A percentile compares a stretch with the other conserved stretches of the same genome.
Evolutionary conservation across 2,797 vertebrate species (phyloP).

Genomic region (Poeciliopsis paucimaculata): DNA sequence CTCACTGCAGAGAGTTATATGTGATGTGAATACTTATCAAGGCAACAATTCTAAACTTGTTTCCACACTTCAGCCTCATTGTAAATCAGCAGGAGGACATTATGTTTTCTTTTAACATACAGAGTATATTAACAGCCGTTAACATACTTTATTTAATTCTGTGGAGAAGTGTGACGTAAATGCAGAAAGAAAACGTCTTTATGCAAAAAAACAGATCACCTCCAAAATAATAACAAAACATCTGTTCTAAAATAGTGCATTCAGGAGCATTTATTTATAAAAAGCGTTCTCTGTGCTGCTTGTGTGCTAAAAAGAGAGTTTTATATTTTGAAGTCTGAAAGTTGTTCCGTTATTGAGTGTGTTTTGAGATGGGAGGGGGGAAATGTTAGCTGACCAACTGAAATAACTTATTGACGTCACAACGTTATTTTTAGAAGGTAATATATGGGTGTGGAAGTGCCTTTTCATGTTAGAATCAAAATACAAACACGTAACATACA

Average conservation of each 20-base stretch:
- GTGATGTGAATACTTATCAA: constrained; percentile 82
- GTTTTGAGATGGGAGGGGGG: constrained; percentile 82
- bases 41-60: constrained; percentile 72
- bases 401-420: constrained; percentile 87
- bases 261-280: neutral
- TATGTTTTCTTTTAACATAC: constrained; percentile 30
- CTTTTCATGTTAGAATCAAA: constrained; percentile 89
- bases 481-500: constrained; percentile 73
- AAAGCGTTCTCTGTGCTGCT: neutral
- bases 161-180: constrained; percentile 1
- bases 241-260: neutral
- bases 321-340: constrained; percentile 74
- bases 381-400: constrained; percentile 85
- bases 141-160: neutral
- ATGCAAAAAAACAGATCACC: neutral
- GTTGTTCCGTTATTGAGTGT: constrained; percentile 83
- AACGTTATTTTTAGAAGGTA: constrained; percentile 90
- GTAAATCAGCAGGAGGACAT: constrained; percentile 35
- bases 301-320: constrained; percentile 68
- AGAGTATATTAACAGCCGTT: constrained; percentile 8
- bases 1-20: constrained; percentile 79
- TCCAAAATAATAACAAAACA: neutral
- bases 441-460: constrained; percentile 86
- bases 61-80: constrained; percentile 60
- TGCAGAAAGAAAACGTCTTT: neutral